Evolutionary conservation across 2,113 vertebrate species (phyloP), one percentile per base, ranked within the genome.

Genomic region (Nycticebus coucang): DNA sequence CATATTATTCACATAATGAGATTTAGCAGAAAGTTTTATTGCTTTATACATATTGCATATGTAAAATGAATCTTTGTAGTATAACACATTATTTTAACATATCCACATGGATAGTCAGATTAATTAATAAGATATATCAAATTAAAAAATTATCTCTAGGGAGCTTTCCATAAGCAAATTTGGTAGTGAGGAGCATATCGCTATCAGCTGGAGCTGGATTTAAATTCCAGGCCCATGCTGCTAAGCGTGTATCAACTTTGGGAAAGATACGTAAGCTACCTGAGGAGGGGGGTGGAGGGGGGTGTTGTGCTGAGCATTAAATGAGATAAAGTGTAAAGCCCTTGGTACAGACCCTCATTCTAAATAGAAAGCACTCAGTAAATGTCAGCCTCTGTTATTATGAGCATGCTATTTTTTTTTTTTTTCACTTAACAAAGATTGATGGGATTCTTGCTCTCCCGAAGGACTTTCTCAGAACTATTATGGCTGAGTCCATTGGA

Each of bases 361-460:
- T 83, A 50, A 83, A 33, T 22, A 28, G 71, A 85, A 69, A 64
- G 3, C 22, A 53, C n/a, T 83, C 66, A 82, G 11, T 69, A 41
- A 92, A 79, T 55, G 9, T 84, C 50, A 60, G 11, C 3, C 60
- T 18, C 9, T 37, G 0, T 62, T 85, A 15, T 66, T 78, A 72
- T 50, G 12, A 85, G 72, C 26, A 87, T 30, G 28, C 1, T 79
- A 79, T 35, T 71, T 24, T 59, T 81, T 53, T 15, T 74, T 94
- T 95, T 91, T 21, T 62, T 92, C 18, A 22, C 69, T 94, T 74
- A 75, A 66, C 33, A 83, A 87, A 86, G 57, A 55, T 45, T 88
- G 37, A 50, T 59, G 57, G 30, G 26, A 72, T 18, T 30, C 30
- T 86, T 85, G 22, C 7, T 84, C 12, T 89, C 28, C 66, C 11